phyloP scores from a whole-genome alignment of 2,797 vertebrate genomes.

The Mormyrops attenuatus region DNA sequence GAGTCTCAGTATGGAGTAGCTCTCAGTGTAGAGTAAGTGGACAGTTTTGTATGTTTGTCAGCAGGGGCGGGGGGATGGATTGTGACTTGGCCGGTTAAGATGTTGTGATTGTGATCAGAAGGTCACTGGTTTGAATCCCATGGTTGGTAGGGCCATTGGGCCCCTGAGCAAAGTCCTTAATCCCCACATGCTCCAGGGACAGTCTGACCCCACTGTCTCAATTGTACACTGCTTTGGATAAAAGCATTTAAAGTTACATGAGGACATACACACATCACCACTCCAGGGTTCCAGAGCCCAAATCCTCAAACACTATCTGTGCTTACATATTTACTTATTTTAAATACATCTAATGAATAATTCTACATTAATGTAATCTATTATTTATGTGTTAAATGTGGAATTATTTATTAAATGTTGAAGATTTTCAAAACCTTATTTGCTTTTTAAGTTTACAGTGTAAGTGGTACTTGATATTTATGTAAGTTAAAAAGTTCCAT shows the following conservation, averaged over 20 bases:
- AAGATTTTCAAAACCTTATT: not conserved
- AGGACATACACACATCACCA: not conserved
- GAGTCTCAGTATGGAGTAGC: not conserved
- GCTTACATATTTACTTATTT: not conserved
- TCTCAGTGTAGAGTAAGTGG: not conserved
- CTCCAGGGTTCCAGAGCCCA: not conserved
- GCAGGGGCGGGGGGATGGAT: no score
- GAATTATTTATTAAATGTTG: conserved; percentile 1
- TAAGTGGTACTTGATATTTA: not conserved
- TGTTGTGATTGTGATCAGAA: not conserved
- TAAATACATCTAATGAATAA: not conserved
- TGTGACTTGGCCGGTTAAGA: not conserved
- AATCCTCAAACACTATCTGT: not conserved
- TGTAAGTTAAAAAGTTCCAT: not conserved
- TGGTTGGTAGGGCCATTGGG: not conserved
- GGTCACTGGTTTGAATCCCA: not conserved
- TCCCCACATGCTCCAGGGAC: not conserved
- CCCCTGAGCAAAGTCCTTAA: not conserved
- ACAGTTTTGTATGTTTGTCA: not conserved
- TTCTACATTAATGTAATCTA: not conserved
- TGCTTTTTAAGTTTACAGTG: not conserved
- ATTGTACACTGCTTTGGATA: not conserved
- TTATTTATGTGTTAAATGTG: not conserved
- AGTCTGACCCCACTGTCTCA: not conserved
- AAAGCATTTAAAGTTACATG: not conserved